These are phyloP conservation scores for Drosophila rellima DNA, from an alignment of 2,888 invertebrate genomes.

Conservation along the genomic window DNA sequence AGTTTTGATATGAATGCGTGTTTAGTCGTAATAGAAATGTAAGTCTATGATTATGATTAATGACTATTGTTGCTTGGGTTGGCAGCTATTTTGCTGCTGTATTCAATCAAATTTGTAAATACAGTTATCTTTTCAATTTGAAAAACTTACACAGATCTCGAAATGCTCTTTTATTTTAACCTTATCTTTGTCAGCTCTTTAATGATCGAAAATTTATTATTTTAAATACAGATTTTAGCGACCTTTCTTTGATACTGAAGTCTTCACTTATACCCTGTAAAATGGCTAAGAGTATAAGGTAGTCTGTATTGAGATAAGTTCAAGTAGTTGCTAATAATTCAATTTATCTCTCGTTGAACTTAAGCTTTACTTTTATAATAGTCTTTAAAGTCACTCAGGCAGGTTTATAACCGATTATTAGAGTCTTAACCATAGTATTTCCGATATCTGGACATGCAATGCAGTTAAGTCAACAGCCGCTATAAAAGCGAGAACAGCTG, in stretches of 20 bases:
- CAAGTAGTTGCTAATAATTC: not conserved
- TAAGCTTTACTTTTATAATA: not conserved
- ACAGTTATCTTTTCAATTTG: constrained; percentile 44
- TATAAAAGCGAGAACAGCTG: constrained; percentile 26
- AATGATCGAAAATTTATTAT: no score
- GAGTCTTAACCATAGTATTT: not conserved
- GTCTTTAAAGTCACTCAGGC: not conserved
- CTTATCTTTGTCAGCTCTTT: not conserved
- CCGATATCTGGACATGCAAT: constrained; percentile 29
- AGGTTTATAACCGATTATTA: not conserved
- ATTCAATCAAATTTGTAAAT: constrained; percentile 35
- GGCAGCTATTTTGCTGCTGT: constrained; percentile 53
- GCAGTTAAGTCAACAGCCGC: no score
- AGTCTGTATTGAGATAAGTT: not conserved
- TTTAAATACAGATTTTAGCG: no score
- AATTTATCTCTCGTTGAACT: not conserved
- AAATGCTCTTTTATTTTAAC: not conserved
- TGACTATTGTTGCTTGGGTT: constrained; percentile 34
- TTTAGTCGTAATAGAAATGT: constrained; percentile 54
- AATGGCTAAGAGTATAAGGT: no score
- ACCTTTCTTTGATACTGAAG: no score
- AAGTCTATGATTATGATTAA: constrained; percentile 32
- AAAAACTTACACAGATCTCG: not conserved
- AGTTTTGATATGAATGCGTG: constrained; percentile 65
- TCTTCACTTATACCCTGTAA: no score